A percentile compares a stretch with the other conserved stretches of the same genome.
phyloP scores from a whole-genome alignment of 2,797 vertebrate species.

The Pachyuromys duprasi region DNA sequence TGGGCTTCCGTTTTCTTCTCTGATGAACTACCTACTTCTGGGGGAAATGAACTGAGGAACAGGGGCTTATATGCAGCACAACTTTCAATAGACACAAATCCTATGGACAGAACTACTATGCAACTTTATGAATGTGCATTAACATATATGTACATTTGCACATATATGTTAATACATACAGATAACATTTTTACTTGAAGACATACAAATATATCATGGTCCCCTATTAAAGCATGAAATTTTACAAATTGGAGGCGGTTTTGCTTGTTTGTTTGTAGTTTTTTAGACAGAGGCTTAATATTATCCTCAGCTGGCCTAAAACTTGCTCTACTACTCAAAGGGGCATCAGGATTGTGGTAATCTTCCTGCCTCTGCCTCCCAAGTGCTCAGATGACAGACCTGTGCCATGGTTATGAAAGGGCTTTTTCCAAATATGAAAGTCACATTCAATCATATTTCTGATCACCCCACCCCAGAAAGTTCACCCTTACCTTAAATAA shows the following conservation, averaged over 20 bases:
- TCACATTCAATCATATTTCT: background rate
- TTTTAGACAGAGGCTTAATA: background rate
- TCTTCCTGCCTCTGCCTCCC: background rate
- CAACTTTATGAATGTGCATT: background rate
- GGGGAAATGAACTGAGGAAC: background rate
- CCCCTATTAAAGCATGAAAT: background rate
- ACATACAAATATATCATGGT: no score
- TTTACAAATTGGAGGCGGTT: background rate
- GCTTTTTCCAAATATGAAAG: background rate
- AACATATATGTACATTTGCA: no score
- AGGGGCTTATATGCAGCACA: background rate
- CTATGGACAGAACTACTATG: fast-evolving
- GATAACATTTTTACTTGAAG: background rate
- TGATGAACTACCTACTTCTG: background rate
- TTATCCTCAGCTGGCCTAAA: background rate
- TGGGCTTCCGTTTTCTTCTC: background rate
- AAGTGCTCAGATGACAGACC: background rate
- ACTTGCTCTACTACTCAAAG: background rate
- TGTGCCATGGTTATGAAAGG: background rate
- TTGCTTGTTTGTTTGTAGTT: background rate
- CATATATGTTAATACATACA: no score
- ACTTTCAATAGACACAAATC: background rate
- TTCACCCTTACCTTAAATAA: background rate
- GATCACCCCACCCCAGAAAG: background rate
- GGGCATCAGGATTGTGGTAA: background rate